Evolutionary conservation across 35 echinoderm and acorn worm genomes (phyloP).

Genomic region (Apostichopus californicus): DNA sequence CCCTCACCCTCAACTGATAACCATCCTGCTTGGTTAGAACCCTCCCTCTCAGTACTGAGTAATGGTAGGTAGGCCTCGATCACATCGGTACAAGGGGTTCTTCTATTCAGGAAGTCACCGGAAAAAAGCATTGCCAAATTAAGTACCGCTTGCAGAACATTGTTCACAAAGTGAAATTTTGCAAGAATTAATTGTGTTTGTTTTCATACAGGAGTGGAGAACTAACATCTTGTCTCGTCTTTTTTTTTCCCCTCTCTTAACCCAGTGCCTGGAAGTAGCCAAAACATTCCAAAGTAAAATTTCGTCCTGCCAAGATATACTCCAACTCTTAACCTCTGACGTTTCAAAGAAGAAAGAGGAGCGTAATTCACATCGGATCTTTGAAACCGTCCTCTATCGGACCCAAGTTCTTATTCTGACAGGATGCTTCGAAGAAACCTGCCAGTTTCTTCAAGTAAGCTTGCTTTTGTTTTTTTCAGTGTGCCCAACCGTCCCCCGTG

Average conservation of each 20-base stretch:
- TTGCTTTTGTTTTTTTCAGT: neutral
- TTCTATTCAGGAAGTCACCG: neutral
- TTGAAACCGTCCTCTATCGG: constrained; percentile 70
- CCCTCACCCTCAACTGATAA: neutral
- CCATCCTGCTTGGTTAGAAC: neutral
- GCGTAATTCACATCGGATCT: constrained; percentile 56
- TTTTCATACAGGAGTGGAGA: too few species aligned
- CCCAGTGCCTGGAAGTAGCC: constrained; percentile 68
- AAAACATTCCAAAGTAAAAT: constrained; percentile 55
- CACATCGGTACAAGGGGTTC: neutral
- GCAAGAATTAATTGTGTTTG: too few species aligned
- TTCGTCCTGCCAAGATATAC: constrained; percentile 59
- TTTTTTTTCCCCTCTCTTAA: neutral
- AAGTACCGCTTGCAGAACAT: too few species aligned
- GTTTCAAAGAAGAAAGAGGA: constrained; percentile 4
- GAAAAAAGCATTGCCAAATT: neutral
- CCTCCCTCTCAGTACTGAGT: neutral
- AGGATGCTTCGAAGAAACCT: constrained; percentile 36
- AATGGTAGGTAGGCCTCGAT: neutral
- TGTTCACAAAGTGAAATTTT: too few species aligned
- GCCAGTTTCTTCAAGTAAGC: constrained; percentile 60
- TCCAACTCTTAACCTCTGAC: constrained; percentile 52
- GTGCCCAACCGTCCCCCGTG: too few species aligned
- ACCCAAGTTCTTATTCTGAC: constrained; percentile 63
- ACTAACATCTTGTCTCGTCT: too few species aligned